Evolutionary conservation across 2,888 invertebrate species (phyloP), one percentile per base, ranked within the genome.

Genomic region (Creontiades dilutus): DNA sequence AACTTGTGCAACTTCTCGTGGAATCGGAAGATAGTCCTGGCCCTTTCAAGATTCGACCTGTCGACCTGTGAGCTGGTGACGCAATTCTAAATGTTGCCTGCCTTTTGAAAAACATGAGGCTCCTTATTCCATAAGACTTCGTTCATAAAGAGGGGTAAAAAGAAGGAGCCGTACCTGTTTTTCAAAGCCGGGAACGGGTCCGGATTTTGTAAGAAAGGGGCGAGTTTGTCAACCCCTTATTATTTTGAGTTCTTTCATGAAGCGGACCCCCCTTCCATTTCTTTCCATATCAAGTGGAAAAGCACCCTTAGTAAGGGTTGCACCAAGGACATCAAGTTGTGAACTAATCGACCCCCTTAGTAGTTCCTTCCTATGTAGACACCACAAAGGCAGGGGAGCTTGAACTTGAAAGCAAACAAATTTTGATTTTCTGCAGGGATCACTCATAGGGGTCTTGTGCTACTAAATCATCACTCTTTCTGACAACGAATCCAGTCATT

Each of bases 21-120:
- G 57, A 37, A 48, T 55, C 23, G 85, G 85, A 19, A 46, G 85
- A 61, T 85, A 61, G 52, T 37, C 27, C 52, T 3, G n/a, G 46
- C 16, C 82, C 82, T 23, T 55, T 61, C 57, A 57, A 55, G 85
- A 85, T 55, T 28, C 85, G 85, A 85, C 85, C 85, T 85, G 85
- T 85, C 85, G 85, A 85, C 85, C 85, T 46, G 85, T 9, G 52
- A 11, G 16, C 27, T 52, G 37, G 16, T 85, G 85, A 61, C 85
- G 85, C 85, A 85, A 85, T n/a, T 37, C 61, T 55, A 52, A 82
- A 85, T 85, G 85, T 85, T 85, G 61, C 85, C 57, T 28, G 85
- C 61, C 85, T 19, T 85, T 85, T 85, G 85, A 85, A 85, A 85
- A 85, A 85, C 85, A 85, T 85, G 85, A 85, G 85, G 2, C 85